These are phyloP conservation scores for Orthosia cruda DNA, from an alignment of 2,888 invertebrate genomes.

Conservation along the genomic window DNA sequence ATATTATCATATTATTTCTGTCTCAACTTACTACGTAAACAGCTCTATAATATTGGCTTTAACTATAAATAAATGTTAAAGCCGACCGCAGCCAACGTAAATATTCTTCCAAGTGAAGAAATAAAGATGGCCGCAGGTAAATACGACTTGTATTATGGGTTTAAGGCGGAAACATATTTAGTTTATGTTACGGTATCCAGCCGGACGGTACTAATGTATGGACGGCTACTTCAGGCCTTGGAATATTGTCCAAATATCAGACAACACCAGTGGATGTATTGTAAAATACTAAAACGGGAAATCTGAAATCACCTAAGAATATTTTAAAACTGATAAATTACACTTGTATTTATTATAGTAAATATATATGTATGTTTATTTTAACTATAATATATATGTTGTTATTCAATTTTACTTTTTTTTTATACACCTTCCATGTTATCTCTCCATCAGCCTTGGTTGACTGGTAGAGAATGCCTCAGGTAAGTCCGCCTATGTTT, in stretches of 20 bases:
- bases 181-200: conserved; percentile 69
- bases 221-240: conserved; percentile 43
- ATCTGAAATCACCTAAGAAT: not conserved
- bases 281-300: not conserved
- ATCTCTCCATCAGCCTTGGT: no score
- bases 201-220: conserved; percentile 52
- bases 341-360: no score
- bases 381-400: no score
- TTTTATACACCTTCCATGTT: no score
- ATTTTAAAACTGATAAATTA: not conserved
- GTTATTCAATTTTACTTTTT: no score
- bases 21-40: conserved; percentile 27
- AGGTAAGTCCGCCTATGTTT: no score
- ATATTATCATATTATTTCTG: conserved; percentile 25
- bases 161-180: conserved; percentile 73
- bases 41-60: conserved; percentile 55
- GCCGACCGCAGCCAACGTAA: conserved; percentile 66
- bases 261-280: not conserved
- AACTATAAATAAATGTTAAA: conserved; percentile 71
- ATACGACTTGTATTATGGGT: conserved; percentile 71
- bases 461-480: no score
- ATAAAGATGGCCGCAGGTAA: conserved; percentile 76
- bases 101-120: conserved; percentile 75
- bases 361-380: no score
- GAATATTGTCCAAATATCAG: conserved; percentile 45